These are phyloP conservation scores for Entomobrya proxima DNA, from an alignment of 2,888 invertebrate genomes.

Conservation along the genomic window DNA sequence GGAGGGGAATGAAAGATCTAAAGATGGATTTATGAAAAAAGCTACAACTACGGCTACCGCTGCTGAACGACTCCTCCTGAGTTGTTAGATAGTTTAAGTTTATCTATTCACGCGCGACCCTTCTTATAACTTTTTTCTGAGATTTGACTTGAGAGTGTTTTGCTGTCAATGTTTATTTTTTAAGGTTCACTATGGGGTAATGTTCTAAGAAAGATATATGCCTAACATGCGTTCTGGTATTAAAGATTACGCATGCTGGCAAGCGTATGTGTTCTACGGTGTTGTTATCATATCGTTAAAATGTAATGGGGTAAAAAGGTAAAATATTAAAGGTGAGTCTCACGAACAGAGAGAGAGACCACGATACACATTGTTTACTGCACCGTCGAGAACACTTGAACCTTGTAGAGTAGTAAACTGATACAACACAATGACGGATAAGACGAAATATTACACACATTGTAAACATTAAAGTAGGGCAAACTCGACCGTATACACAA, in stretches of 20 bases:
- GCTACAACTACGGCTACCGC: neutral
- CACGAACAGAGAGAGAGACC: neutral
- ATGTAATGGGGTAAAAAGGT: slow-evolving; percentile 21
- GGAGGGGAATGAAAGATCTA: neutral
- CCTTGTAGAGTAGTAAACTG: neutral
- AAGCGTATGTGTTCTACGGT: slow-evolving; percentile 8
- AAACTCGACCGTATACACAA: slow-evolving; percentile 9
- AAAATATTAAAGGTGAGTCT: slow-evolving; percentile 25
- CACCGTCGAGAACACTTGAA: neutral
- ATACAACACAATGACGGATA: neutral
- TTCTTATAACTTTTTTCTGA: neutral
- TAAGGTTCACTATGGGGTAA: slow-evolving; percentile 22
- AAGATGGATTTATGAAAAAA: slow-evolving; percentile 20
- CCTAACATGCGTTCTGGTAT: slow-evolving; percentile 20
- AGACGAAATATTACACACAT: neutral
- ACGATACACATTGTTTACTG: slow-evolving; percentile 28
- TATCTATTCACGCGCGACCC: neutral
- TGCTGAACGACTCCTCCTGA: neutral
- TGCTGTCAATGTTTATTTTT: slow-evolving; percentile 30
- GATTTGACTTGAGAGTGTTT: neutral
- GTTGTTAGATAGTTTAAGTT: neutral
- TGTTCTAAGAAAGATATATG: slow-evolving; percentile 15
- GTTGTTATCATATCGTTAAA: slow-evolving; percentile 30
- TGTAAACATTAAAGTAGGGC: slow-evolving; percentile 55
- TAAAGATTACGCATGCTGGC: slow-evolving; percentile 27